Base-by-base conservation (phyloP, 2,888 invertebrate species). In the Anagyrus pseudococci region DNA sequence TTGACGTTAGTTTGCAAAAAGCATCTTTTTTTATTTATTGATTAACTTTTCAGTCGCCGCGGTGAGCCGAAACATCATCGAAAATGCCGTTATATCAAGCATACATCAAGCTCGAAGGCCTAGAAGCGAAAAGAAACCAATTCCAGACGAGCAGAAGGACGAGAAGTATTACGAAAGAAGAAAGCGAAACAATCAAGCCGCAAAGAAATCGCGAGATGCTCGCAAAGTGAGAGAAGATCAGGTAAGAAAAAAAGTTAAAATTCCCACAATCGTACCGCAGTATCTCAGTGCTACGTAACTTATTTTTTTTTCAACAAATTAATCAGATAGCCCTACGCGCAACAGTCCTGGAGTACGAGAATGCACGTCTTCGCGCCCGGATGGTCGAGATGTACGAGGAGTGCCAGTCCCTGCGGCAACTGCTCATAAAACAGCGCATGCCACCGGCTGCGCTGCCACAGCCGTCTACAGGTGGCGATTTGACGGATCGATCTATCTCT, bases 191-290 rank as follows among this genome's bases (percentile, higher is more conserved):
- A 96, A 96, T 79, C 89, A 92, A 76, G 96, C 96, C 0, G 96
- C 95, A 0, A 96, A 96, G 81, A 96, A 95, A 79, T 94, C 94
- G 0, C 82, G 96, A 26, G 96, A 96, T 78, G 93, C 94, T 0
- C 83, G 96, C 23, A 90, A 94, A 79, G 86, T 92, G 52, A 83
- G 95, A 26, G 95, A 96, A 77, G 95, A 96, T 80, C 91, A 94
- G 81, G 91, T 90, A 78, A 63, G 58, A 44, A 37, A 37, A 22
- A 57, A 7, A 48, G 17, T 17, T 37, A 17, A 8, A 13, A 8
- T 8, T 33, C 13, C 33, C 13, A 33, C 6, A 13, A 33, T 8
- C 15, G 17, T 43, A 43, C 2, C 17, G 19, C 7, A 41, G 15
- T 8, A 13, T n/a, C 8, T 8, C 8, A 4, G 41, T 43, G 17